These are phyloP conservation scores for Toxostoma redivivum DNA, from an alignment of 2,113 vertebrate species.

Conservation along the genomic window DNA sequence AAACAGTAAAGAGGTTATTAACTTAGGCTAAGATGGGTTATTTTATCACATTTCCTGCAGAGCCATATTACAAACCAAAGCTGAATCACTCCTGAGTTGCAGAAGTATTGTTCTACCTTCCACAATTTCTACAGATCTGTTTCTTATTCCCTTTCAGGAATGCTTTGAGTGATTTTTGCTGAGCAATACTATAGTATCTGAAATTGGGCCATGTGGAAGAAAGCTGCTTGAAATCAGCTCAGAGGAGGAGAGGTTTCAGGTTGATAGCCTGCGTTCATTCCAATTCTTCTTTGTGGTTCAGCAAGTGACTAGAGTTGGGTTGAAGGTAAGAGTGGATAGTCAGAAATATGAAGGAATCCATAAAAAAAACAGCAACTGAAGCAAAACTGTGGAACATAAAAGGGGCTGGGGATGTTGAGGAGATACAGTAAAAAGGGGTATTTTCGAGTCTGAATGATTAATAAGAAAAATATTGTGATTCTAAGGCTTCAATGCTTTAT, in stretches of 20 bases:
- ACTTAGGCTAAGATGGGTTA: neutral
- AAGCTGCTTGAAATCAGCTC: neutral
- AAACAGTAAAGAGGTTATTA: constrained; percentile 3
- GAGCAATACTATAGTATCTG: neutral
- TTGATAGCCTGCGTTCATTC: neutral
- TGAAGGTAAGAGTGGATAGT: neutral
- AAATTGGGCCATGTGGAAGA: constrained; percentile 3
- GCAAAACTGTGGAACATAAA: neutral
- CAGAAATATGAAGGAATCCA: neutral
- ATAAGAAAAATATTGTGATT: neutral
- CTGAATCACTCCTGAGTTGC: constrained; percentile 29
- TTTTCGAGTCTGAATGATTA: neutral
- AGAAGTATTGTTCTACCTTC: neutral
- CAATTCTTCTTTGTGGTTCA: neutral
- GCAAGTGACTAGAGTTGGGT: neutral
- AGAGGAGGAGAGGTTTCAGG: neutral
- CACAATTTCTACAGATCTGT: neutral
- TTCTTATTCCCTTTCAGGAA: constrained; percentile 9
- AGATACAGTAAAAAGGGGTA: neutral
- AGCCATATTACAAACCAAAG: neutral
- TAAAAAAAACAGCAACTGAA: neutral
- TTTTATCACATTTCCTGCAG: constrained; percentile 39
- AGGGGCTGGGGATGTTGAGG: rapidly evolving
- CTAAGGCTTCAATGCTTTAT: neutral
- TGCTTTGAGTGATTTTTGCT: neutral